These are phyloP conservation scores for Sminthurinus aureus DNA, from an alignment of 2,888 invertebrate genomes.

Conservation along the genomic window DNA sequence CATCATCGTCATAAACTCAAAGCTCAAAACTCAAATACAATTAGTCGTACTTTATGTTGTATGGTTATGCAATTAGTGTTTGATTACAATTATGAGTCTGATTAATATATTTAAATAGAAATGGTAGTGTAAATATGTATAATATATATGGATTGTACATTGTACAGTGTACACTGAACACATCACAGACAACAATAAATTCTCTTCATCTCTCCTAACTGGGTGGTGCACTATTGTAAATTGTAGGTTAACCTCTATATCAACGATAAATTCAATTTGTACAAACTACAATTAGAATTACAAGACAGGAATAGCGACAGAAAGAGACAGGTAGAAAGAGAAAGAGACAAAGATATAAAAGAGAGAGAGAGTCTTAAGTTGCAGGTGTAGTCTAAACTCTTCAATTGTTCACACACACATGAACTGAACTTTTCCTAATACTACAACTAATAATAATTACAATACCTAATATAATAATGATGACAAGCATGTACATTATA, in stretches of 20 bases:
- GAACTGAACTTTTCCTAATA: too few species aligned
- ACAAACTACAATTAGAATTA: neutral
- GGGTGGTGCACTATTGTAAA: neutral
- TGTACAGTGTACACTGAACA: too few species aligned
- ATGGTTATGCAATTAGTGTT: neutral
- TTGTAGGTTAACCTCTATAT: neutral
- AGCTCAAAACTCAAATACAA: neutral
- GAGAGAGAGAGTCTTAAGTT: neutral
- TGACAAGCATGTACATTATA: too few species aligned
- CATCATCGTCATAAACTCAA: neutral
- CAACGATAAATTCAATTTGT: neutral
- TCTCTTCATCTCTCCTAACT: neutral
- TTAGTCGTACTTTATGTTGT: neutral
- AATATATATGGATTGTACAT: too few species aligned
- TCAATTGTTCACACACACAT: neutral
- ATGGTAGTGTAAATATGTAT: neutral
- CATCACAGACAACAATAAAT: neutral
- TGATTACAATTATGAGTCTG: slow-evolving; percentile 1
- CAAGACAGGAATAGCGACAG: too few species aligned
- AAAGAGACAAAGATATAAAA: too few species aligned
- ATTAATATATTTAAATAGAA: neutral
- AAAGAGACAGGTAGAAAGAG: too few species aligned
- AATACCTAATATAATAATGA: too few species aligned
- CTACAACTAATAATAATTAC: too few species aligned
- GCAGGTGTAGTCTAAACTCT: neutral